Percentiles rank a stretch among this genome's conserved stretches.
These are phyloP conservation scores for Bombus difficillimus DNA, from an alignment of 1,140 invertebrate genomes.

Conservation along the genomic window DNA sequence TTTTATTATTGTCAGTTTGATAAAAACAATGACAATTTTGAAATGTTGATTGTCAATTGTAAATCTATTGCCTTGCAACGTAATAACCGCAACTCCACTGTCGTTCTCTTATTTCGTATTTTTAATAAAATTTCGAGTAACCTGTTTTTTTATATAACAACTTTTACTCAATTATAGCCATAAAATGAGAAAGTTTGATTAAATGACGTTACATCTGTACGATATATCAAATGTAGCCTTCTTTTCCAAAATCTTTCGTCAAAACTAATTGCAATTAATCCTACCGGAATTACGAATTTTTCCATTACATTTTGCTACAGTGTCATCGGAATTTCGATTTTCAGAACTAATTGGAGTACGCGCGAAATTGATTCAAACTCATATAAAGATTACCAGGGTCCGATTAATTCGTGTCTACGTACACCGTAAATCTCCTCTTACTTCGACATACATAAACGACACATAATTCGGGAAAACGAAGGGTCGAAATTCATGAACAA, in stretches of 20 bases:
- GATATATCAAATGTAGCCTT: not conserved
- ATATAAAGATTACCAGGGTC: not conserved
- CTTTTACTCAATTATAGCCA: no score
- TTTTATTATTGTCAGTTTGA: no score
- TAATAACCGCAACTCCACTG: no score
- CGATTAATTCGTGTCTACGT: not conserved
- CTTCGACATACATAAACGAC: not conserved
- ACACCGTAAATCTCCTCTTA: not conserved
- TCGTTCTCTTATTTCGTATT: no score
- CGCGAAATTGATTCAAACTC: not conserved
- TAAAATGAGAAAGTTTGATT: no score
- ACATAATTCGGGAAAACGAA: not conserved
- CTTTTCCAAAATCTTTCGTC: not conserved
- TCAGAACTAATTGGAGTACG: not conserved
- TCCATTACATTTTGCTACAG: not conserved
- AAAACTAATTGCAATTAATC: not conserved
- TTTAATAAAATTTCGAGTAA: no score
- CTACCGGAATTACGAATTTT: not conserved
- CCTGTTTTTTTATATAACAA: no score
- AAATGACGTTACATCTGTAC: no score
- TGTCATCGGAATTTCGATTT: not conserved
- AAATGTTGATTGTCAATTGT: no score
- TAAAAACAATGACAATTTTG: no score
- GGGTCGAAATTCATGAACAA: not conserved
- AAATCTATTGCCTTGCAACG: no score